These are phyloP conservation scores for Cynaeus angustus DNA, from an alignment of 2,888 invertebrate species.

Conservation along the genomic window DNA sequence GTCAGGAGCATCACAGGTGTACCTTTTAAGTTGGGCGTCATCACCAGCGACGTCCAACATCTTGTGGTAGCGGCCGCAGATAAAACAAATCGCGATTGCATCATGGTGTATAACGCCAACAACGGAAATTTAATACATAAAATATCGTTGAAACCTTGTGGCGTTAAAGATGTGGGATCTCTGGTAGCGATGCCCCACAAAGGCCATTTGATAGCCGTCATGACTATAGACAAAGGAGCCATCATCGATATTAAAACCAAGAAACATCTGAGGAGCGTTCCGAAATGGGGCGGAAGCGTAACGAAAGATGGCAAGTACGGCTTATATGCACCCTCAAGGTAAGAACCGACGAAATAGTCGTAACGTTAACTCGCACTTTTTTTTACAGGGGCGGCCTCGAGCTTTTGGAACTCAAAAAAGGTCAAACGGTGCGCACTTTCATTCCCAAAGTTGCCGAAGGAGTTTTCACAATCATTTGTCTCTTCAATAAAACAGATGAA, in stretches of 20 bases:
- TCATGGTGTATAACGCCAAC: conserved; percentile 88
- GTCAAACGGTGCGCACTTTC: conserved; percentile 89
- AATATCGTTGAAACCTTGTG: conserved; percentile 72
- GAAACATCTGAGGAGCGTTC: conserved; percentile 88
- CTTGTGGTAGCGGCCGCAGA: conserved; percentile 88
- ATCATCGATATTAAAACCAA: conserved; percentile 93
- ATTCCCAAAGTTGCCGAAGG: conserved; percentile 97
- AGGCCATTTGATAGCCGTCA: conserved; percentile 88
- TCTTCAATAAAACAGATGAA: conserved; percentile 94
- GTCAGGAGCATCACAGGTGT: conserved; percentile 81
- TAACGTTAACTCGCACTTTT: no score
- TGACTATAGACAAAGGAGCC: conserved; percentile 92
- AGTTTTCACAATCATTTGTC: conserved; percentile 95
- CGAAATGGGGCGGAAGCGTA: conserved; percentile 94
- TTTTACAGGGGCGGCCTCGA: conserved; percentile 89
- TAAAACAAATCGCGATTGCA: conserved; percentile 84
- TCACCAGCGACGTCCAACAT: conserved; percentile 87
- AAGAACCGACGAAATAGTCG: background rate
- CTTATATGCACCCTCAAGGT: conserved; percentile 90
- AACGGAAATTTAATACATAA: conserved; percentile 79
- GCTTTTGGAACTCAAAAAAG: conserved; percentile 92
- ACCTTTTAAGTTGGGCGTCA: conserved; percentile 83
- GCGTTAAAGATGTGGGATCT: conserved; percentile 82
- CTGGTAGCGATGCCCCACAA: conserved; percentile 90
- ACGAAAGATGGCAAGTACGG: conserved; percentile 92